Evolutionary conservation across 1,140 invertebrate genomes (phyloP).

Genomic region (Kradibia gibbosae): DNA sequence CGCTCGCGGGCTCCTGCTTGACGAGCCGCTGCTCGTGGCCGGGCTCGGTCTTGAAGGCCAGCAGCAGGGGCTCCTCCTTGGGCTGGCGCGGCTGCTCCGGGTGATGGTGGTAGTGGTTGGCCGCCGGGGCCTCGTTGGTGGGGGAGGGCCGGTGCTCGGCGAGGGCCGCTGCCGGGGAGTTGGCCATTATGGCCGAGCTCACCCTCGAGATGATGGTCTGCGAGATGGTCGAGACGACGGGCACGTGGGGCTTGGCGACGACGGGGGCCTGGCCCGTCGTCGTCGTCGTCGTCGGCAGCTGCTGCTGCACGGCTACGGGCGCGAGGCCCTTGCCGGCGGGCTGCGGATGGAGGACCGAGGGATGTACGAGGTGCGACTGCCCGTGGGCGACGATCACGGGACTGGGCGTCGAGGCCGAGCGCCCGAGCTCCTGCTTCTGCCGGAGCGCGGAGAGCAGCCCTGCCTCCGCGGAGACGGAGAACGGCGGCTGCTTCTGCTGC

Average conservation of each 20-base stretch:
- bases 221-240: constrained; percentile 57
- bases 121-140: background rate
- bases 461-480: too few relatives aligned
- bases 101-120: background rate
- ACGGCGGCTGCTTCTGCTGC: constrained; percentile 56
- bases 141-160: background rate
- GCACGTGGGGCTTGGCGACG: constrained; percentile 61
- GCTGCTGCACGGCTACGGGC: constrained; percentile 59
- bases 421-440: constrained; percentile 9
- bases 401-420: constrained; percentile 68
- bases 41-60: too few relatives aligned
- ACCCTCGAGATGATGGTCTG: constrained; percentile 60
- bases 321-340: constrained; percentile 65
- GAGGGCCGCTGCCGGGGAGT: background rate
- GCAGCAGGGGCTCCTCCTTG: background rate
- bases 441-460: constrained; percentile 57
- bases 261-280: constrained; percentile 3
- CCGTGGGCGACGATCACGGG: constrained; percentile 72
- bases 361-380: constrained; percentile 62
- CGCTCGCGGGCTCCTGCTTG: too few relatives aligned
- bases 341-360: constrained; percentile 60
- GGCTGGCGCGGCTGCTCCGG: background rate
- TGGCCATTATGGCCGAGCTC: constrained; percentile 43
- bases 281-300: constrained; percentile 25
- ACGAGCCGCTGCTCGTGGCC: too few relatives aligned